Base-by-base conservation (phyloP, 2,888 invertebrate genomes). In the Druceiella hillmani region DNA sequence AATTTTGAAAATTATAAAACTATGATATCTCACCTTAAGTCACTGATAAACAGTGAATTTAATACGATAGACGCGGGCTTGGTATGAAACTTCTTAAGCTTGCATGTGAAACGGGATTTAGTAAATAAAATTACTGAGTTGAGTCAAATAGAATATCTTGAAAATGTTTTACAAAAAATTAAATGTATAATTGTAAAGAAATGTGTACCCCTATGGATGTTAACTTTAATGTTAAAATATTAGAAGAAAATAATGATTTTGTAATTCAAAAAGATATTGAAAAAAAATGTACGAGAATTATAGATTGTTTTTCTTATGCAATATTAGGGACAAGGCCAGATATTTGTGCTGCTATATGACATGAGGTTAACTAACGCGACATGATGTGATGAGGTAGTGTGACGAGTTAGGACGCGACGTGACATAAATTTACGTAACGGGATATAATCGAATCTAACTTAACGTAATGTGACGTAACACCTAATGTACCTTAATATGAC, bases 271-370 rank as follows among this genome's bases (percentile, higher is more conserved):
- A 37, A 38, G 29, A 33, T 17, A 33, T 42, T 20, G 44, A 47
- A 39, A 46, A 43, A 3, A 24, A 11, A 16, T 50, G 48, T 43
- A 42, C 46, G 24, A 15, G 39, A 22, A 40, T 48, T 5, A 48
- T 48, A 13, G 50, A 48, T 4, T 35, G 40, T 31, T 28, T 48
- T 5, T 29, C 40, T 28, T 50, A 50, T 43, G 48, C 47, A 12
- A 47, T 32, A 11, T 41, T 33, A 26, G 48, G 48, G 2, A 46
- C 48, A 20, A 43, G 50, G 20, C 48, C 47, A 11, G 48, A 46
- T 26, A 12, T 45, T 4, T 43, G 45, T 36, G 13, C 39, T 11
- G 20, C 44, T 12, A 25, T 47, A 1, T 41, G n/a, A n/a, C n/a
- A n/a, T n/a, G n/a, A n/a, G n/a, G n/a, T n/a, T n/a, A n/a, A n/a